Evolutionary conservation across 2,797 vertebrate species (phyloP).

Genomic region (Poecilia gillii): DNA sequence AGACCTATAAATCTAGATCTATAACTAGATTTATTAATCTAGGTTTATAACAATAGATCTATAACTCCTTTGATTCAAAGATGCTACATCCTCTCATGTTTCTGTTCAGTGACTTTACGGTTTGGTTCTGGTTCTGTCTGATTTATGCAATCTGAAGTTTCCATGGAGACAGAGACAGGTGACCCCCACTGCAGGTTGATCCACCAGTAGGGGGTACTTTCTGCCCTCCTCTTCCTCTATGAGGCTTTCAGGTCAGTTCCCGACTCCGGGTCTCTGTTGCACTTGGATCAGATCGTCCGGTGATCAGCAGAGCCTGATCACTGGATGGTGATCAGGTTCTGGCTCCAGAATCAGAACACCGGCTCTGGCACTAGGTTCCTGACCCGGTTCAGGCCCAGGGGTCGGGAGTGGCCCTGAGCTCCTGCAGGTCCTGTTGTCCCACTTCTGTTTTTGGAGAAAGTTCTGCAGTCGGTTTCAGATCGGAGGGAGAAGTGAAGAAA

Average conservation of each 20-base stretch:
- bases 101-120: no score
- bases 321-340: no score
- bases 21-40: no score
- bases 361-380: neutral
- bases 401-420: neutral
- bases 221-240: neutral
- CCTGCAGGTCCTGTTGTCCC: neutral
- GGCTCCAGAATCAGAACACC: neutral
- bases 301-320: no score
- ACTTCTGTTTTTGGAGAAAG: constrained; percentile 25
- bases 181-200: no score
- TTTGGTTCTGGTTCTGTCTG: no score
- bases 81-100: no score
- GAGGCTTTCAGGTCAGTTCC: neutral
- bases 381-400: neutral
- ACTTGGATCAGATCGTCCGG: no score
- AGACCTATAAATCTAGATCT: no score
- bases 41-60: no score
- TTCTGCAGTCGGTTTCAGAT: constrained; percentile 39
- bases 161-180: neutral
- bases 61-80: no score
- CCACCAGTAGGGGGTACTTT: neutral
- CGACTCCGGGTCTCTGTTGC: no score
- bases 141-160: neutral
- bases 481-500: constrained; percentile 34